phyloP scores from a whole-genome alignment of 2,888 invertebrate genomes.

The Trimorus sp. region DNA sequence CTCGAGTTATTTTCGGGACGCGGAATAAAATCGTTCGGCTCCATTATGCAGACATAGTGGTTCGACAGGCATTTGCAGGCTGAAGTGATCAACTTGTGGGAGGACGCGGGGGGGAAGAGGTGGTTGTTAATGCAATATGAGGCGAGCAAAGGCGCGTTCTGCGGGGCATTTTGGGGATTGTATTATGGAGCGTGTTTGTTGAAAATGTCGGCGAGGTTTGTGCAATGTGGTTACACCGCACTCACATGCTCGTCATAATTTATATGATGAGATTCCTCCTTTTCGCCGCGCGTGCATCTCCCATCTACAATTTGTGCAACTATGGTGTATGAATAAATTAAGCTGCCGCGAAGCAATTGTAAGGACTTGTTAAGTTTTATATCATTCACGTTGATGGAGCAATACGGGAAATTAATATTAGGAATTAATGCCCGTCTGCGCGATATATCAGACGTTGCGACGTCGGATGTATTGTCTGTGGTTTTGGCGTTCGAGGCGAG shows the following conservation, averaged over 20 bases:
- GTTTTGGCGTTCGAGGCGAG: too few species aligned
- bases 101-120: too few species aligned
- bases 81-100: neutral
- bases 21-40: neutral
- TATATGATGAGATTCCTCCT: constrained; percentile 47
- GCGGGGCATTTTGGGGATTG: constrained; percentile 35
- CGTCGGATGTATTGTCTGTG: too few species aligned
- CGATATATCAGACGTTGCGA: too few species aligned
- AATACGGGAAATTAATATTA: neutral
- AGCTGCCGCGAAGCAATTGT: constrained; percentile 10
- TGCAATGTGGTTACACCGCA: constrained; percentile 47
- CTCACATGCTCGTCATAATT: constrained; percentile 57
- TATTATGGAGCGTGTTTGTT: constrained; percentile 50
- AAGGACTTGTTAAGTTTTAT: constrained; percentile 25
- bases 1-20: constrained; percentile 14
- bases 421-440: too few species aligned
- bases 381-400: constrained; percentile 8
- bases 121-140: too few species aligned
- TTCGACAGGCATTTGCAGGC: neutral
- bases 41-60: neutral
- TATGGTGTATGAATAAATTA: constrained; percentile 42
- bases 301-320: constrained; percentile 47
- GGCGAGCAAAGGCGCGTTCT: too few species aligned
- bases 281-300: constrained; percentile 34
- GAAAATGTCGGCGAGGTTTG: constrained; percentile 47